A percentile compares a stretch with the other conserved stretches of the same genome.
phyloP scores from a whole-genome alignment of 2,797 vertebrate genomes.

The Sebastes wilsoni region DNA sequence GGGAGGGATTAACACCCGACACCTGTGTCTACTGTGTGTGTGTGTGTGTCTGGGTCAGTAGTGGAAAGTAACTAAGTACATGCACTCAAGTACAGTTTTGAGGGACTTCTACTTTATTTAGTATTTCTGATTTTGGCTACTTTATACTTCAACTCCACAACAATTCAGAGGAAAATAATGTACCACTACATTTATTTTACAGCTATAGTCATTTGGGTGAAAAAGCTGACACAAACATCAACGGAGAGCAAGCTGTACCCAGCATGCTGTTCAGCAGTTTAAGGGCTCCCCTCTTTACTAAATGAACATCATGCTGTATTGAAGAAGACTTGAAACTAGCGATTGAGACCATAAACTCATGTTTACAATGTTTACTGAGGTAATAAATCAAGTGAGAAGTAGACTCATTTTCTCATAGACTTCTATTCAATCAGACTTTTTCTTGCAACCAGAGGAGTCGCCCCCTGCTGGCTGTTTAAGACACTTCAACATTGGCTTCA shows the following conservation, averaged over 20 bases:
- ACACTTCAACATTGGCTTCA: no score
- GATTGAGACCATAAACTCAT: no score
- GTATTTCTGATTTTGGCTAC: background rate
- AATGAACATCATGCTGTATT: no score
- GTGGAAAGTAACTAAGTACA: background rate
- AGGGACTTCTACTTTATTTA: background rate
- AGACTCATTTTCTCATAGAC: no score
- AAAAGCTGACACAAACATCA: background rate
- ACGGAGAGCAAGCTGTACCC: background rate
- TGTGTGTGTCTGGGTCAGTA: background rate
- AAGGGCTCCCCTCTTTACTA: no score
- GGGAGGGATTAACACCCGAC: slow-evolving; percentile 49
- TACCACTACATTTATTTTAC: background rate
- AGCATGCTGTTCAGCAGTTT: background rate
- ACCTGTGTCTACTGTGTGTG: slow-evolving; percentile 35
- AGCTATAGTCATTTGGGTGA: background rate
- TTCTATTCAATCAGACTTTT: no score
- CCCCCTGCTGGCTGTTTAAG: no score
- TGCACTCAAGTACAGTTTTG: background rate
- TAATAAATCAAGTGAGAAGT: no score
- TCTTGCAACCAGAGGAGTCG: no score
- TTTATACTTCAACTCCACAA: background rate
- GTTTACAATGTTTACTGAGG: no score
- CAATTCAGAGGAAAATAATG: background rate
- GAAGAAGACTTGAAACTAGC: no score